Evolutionary conservation across 2,888 invertebrate genomes (phyloP), one percentile per base, ranked within the genome.

Genomic region (Caenorhabditis sinica): DNA sequence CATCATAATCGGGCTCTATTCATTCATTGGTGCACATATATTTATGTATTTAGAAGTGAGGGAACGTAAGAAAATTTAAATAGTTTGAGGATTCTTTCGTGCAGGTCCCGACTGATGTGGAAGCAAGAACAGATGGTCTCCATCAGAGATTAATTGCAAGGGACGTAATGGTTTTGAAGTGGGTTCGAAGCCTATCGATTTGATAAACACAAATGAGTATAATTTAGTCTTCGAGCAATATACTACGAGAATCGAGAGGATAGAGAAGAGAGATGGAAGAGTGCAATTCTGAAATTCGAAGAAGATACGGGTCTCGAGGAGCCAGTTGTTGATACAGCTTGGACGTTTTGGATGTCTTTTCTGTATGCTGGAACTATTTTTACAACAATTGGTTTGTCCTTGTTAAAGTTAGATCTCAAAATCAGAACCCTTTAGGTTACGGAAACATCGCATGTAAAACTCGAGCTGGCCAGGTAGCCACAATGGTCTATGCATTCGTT

Each of bases 381-480:
- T 80, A 93, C 93, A 9, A 93, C 93, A 1, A 93, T 93, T 23
- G 92, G 92, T 92, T 33, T 11, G 79, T 43, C 17, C 8, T 33
- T 33, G 33, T 33, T 36, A 36, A 36, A 6, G 5, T 9, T 9
- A 36, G 33, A 36, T 36, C 33, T 36, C 5, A 36, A 36, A 36
- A 40, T 6, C 13, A 11, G 40, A 17, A 15, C 49, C 20, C 58
- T 60, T 20, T 94, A 98, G 98, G 98, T 92, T 98, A 98, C 94
- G 98, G 98, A 84, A 97, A 98, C 93, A 96, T 98, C 90, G 95
- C 96, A 51, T 98, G 98, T 0, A 95, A 95, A 87, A 98, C 98
- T 9, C 95, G 89, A 23, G 95, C 95, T 17, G 98, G 98, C 9
- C 95, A 96, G 88, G 95, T 96, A 0, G 95, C 97, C 51, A 97